Percentiles rank a stretch among this genome's conserved stretches.
These are phyloP conservation scores for Argyra leucocephala DNA, from an alignment of 2,888 invertebrate species.

Conservation along the genomic window DNA sequence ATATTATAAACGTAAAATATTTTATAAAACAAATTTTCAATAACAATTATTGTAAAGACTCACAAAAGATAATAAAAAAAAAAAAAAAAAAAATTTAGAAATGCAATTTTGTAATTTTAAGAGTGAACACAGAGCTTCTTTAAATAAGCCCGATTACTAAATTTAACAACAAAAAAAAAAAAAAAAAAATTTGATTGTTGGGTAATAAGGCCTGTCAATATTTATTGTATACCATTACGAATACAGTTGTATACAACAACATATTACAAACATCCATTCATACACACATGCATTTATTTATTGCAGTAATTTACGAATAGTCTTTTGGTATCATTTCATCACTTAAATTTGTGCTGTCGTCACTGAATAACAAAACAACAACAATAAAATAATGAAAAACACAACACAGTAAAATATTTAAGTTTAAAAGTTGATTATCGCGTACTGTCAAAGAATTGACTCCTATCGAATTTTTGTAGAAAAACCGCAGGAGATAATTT, in stretches of 20 bases:
- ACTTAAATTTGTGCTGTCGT: neutral
- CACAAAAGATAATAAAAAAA: too few species aligned
- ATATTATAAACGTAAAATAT: too few species aligned
- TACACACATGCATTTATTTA: neutral
- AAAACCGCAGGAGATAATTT: neutral
- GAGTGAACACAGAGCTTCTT: neutral
- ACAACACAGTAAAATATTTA: neutral
- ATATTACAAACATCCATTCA: neutral
- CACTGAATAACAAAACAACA: too few species aligned
- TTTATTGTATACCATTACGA: neutral
- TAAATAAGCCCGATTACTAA: neutral
- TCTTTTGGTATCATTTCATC: neutral
- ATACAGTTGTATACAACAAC: neutral
- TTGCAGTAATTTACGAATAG: too few species aligned
- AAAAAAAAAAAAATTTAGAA: neutral
- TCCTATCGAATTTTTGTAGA: neutral
- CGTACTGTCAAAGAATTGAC: neutral
- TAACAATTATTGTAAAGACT: too few species aligned
- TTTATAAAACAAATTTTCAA: too few species aligned
- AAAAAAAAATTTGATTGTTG: neutral
- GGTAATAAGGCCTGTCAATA: constrained; percentile 1
- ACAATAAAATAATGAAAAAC: too few species aligned
- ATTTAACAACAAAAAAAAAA: neutral
- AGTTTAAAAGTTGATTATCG: neutral
- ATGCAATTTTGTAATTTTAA: neutral